Conservation (phyloP, 1,140 invertebrate genomes). For the Pachypeltis micranthus region DNA sequence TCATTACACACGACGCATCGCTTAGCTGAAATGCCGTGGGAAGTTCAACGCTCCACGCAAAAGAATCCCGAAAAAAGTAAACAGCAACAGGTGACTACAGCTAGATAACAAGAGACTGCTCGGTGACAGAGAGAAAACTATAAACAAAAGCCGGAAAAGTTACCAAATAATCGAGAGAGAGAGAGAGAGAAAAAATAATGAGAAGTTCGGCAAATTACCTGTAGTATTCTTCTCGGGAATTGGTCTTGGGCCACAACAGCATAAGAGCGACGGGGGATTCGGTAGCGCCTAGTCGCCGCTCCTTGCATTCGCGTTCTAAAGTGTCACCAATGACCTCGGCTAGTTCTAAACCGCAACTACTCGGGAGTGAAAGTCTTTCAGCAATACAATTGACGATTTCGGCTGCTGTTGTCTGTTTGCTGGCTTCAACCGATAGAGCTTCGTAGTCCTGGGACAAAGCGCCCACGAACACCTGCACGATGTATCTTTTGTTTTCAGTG, state of each 20-base stretch:
- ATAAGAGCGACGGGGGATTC: constrained; percentile 88
- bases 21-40: too few relatives aligned
- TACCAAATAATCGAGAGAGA: neutral
- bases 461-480: constrained; percentile 77
- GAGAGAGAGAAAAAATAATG: neutral
- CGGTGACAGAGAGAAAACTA: too few relatives aligned
- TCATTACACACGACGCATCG: too few relatives aligned
- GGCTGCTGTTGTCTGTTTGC: constrained; percentile 77
- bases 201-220: constrained; percentile 32
- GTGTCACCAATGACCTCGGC: constrained; percentile 80
- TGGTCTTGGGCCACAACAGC: constrained; percentile 77
- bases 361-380: constrained; percentile 57
- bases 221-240: constrained; percentile 42
- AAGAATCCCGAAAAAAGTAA: too few relatives aligned
- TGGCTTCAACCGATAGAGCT: constrained; percentile 80
- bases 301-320: constrained; percentile 79
- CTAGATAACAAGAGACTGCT: neutral
- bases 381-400: constrained; percentile 82
- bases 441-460: constrained; percentile 79
- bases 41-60: too few relatives aligned
- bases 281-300: constrained; percentile 66
- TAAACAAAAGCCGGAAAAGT: neutral
- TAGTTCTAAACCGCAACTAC: constrained; percentile 62
- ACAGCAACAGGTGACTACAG: neutral
- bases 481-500: constrained; percentile 35